Base-by-base conservation (phyloP, 2,113 vertebrate species). In the Martes martes region DNA sequence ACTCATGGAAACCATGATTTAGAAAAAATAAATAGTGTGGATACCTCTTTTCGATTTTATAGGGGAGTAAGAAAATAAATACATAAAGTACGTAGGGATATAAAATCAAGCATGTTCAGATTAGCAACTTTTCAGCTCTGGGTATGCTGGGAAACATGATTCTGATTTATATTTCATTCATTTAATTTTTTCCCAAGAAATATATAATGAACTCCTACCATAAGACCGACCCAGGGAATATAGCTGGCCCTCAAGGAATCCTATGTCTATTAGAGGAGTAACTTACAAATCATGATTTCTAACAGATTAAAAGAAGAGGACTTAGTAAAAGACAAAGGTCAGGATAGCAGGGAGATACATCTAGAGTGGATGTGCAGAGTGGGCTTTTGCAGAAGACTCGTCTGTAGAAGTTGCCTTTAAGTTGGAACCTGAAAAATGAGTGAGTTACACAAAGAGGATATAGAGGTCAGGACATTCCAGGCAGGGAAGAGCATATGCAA, bases 151-250 rank as follows among this genome's bases (percentile, higher is more conserved):
- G 76, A 89, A 57, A 57, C 28, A 42, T 28, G 36, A 84, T 86
- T 94, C 26, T 80, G 13, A 91, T 28, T 65, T 63, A 61, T 28
- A 84, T 81, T 87, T 79, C 16, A 81, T 50, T 85, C 33, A 92
- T 26, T 88, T 84, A 96, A 85, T 10, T 71, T 78, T 79, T 92
- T 61, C 2, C 71, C 36, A 59, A 94, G 36, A 95, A 81, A 55
- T 47, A 57, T 13, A 8, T 81, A 85, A 2, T 71, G 36, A 57
- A 4, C 7, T 91, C 2, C 18, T 23, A 91, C 7, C 4, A 36
- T 52, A 89, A 73, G 13, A 88, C 47, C 95, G 9, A 76, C 26
- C 52, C 1, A 45, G 61, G 13, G n/a, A 91, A 93, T 13, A 89
- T 0, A 36, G 47, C 2, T 57, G 31, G 65, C 4, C 2, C 4